These are phyloP conservation scores for Oryzias sinensis DNA, from an alignment of 2,797 vertebrate species.

Conservation along the genomic window DNA sequence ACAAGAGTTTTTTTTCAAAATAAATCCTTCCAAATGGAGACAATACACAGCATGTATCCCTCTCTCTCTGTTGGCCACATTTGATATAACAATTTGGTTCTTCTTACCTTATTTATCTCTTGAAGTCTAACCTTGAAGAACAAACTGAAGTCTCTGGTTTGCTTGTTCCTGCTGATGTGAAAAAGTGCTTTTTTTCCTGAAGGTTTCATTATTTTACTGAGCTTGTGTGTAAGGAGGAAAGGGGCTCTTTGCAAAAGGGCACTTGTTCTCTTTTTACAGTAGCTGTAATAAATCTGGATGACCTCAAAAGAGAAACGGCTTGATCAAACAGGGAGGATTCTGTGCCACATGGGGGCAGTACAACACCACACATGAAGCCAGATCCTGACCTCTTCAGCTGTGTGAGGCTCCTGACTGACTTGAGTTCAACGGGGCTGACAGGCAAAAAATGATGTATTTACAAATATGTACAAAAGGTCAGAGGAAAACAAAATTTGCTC, in stretches of 20 bases:
- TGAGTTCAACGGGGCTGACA: constrained; percentile 7
- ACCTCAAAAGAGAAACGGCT: constrained; percentile 60
- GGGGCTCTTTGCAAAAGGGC: constrained; percentile 64
- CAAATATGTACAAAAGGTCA: constrained; percentile 32
- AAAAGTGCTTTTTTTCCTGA: constrained; percentile 47
- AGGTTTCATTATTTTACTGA: constrained; percentile 67
- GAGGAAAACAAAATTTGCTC: constrained; percentile 21
- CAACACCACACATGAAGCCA: constrained; percentile 60
- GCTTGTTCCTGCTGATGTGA: constrained; percentile 61
- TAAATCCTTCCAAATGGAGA: constrained; percentile 47
- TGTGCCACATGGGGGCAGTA: constrained; percentile 73
- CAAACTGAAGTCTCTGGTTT: constrained; percentile 29
- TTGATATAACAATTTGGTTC: constrained; percentile 43
- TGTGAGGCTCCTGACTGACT: constrained; percentile 20
- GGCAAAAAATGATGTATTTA: constrained; percentile 27
- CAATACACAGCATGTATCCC: constrained; percentile 40
- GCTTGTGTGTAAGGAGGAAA: constrained; percentile 53
- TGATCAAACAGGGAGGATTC: not conserved
- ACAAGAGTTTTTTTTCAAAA: constrained; percentile 43
- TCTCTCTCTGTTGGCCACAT: constrained; percentile 32
- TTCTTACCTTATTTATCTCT: constrained; percentile 54
- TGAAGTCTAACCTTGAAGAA: constrained; percentile 58
- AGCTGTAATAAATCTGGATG: constrained; percentile 76
- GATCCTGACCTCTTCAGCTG: constrained; percentile 2
- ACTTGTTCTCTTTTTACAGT: constrained; percentile 70